Base-by-base conservation (phyloP, 2,797 vertebrate genomes). In the Synaphobranchus kaupii region DNA sequence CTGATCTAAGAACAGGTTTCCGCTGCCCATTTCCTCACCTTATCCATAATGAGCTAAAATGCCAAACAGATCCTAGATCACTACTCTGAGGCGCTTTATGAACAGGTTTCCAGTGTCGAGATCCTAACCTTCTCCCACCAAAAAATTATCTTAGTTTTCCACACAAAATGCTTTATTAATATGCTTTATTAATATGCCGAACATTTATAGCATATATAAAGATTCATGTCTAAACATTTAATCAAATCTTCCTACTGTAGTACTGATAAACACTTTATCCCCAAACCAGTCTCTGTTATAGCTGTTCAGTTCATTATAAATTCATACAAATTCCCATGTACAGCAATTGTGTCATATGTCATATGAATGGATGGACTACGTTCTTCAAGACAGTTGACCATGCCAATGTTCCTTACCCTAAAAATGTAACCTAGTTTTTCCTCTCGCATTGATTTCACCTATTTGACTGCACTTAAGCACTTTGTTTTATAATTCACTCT, bases 181-280 rank as follows among this genome's bases (percentile, higher is more conserved):
- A 52, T 52, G 52, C 8, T 52, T n/a, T n/a, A n/a, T n/a, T n/a
- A n/a, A n/a, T 13, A 52, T 52, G 52, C 1, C 52, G 12, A 52
- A 52, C 52, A 7, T 52, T 52, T 13, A 52, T 13, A n/a, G 52
- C 2, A n/a, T n/a, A n/a, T 9, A 52, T 12, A 52, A 52, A 52
- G 50, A 10, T 9, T 15, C 54, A 20, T 56, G 13, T 15, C 54
- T 56, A 15, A 15, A 56, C 54, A 20, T 89, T 86, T 90, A 39
- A 73, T 73, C 63, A 66, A 34, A n/a, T 1, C 68, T 73, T 13
- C 9, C 10, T 2, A 34, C 28, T 73, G n/a, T 13, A 73, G 54
- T 15, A 39, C 12, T 34, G 5, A 73, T 34, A 34, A 34, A 73
- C 4, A 73, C 28, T 13, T 34, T 3, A n/a, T 73, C 20, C 25